Percentiles rank a stretch among this genome's conserved stretches.
Conservation (phyloP, 2,888 invertebrate genomes). For the Drosophila peninsularis region DNA sequence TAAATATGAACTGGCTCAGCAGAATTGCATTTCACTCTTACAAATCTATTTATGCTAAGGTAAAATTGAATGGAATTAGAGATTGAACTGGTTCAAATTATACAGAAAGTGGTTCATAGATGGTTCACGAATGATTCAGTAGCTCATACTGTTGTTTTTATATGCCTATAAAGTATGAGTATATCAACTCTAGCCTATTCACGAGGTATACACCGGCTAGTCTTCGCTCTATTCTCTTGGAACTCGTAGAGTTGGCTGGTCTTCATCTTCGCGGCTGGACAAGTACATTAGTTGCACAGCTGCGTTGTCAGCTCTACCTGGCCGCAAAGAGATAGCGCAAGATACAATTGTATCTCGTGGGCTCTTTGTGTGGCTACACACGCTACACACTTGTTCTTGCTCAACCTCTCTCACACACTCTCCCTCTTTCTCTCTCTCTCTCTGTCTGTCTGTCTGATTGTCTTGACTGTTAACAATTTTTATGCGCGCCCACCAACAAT, state of each 20-base stretch:
- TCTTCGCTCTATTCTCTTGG: background rate
- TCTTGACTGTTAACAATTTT: constrained; percentile 41
- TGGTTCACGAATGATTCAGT: background rate
- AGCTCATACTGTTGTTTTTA: too few species aligned
- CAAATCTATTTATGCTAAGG: too few species aligned
- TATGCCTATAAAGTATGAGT: too few species aligned
- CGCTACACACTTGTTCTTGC: constrained; percentile 62
- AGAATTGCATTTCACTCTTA: too few species aligned
- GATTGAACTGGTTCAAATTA: too few species aligned
- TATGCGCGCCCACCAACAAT: constrained; percentile 72
- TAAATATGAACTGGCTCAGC: background rate
- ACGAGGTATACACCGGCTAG: constrained; percentile 21
- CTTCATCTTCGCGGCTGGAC: constrained; percentile 20
- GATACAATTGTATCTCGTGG: constrained; percentile 64
- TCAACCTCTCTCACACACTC: constrained; percentile 1
- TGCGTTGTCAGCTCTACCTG: constrained; percentile 60
- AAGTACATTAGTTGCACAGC: constrained; percentile 74
- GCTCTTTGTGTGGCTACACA: constrained; percentile 43
- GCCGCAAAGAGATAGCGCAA: constrained; percentile 43
- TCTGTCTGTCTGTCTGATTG: background rate
- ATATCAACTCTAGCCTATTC: too few species aligned
- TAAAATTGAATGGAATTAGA: too few species aligned
- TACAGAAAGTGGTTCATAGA: background rate
- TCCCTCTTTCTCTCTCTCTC: constrained; percentile 12
- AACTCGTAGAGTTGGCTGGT: background rate